These are phyloP conservation scores for Oreotrochilus melanogaster DNA, from an alignment of 2,113 vertebrate species.

Conservation along the genomic window DNA sequence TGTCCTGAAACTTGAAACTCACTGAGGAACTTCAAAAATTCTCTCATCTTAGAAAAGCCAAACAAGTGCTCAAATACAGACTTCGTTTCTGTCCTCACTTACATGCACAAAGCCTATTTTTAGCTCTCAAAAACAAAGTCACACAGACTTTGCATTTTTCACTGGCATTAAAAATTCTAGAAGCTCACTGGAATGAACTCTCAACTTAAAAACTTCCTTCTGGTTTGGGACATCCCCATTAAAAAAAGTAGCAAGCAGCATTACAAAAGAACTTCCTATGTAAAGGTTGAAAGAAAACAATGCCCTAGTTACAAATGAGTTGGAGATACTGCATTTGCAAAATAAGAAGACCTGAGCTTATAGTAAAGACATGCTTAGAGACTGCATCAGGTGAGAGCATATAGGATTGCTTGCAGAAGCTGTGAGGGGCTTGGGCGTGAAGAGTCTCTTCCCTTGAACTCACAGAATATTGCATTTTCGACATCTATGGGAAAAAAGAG, in stretches of 20 bases:
- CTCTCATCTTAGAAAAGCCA: neutral
- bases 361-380: neutral
- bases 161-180: neutral
- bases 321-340: neutral
- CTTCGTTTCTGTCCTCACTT: neutral
- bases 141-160: neutral
- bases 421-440: neutral
- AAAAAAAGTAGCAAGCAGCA: neutral
- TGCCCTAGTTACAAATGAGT: neutral
- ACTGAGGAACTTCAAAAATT: neutral
- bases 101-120: neutral
- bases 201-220: neutral
- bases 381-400: neutral
- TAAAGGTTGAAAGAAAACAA: neutral
- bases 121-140: neutral
- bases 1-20: neutral
- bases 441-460: neutral
- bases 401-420: neutral
- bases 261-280: neutral
- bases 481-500: neutral
- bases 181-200: neutral
- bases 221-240: neutral
- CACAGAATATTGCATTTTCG: neutral
- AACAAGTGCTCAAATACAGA: neutral
- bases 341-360: neutral